Conservation (phyloP, 2,113 vertebrate species). For the Austrofundulus limnaeus region DNA sequence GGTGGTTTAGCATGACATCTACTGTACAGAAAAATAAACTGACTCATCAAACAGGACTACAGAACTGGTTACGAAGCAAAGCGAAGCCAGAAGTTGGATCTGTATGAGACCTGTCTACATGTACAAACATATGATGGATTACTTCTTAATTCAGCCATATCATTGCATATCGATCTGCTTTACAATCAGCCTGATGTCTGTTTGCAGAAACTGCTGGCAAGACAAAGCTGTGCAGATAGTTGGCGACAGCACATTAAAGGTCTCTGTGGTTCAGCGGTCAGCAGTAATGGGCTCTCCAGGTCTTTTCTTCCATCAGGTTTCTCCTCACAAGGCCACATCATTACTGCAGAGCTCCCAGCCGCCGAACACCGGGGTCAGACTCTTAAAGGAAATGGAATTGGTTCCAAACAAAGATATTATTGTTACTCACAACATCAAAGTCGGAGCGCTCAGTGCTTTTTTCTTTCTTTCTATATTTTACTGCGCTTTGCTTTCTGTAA, state of each 20-base stretch:
- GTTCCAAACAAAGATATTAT: conserved; percentile 59
- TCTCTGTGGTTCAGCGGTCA: conserved; percentile 60
- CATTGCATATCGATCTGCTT: conserved; percentile 58
- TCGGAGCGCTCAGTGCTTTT: background rate
- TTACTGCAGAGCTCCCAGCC: conserved; percentile 32
- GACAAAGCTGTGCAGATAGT: conserved; percentile 51
- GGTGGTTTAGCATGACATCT: background rate
- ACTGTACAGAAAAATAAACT: background rate
- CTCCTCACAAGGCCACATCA: conserved; percentile 42
- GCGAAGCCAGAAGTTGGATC: conserved; percentile 13
- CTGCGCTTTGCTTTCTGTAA: conserved; percentile 8
- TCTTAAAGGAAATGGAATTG: conserved; percentile 49
- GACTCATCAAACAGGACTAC: conserved; percentile 7
- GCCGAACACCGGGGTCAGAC: conserved; percentile 26
- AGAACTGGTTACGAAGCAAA: conserved; percentile 31
- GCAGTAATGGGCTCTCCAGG: conserved; percentile 59
- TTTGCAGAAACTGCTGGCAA: conserved; percentile 50
- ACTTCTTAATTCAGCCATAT: conserved; percentile 52
- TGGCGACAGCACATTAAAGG: conserved; percentile 59
- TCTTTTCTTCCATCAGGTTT: conserved; percentile 44
- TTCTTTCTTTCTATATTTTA: conserved; percentile 34
- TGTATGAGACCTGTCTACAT: conserved; percentile 21
- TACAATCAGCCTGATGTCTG: conserved; percentile 46
- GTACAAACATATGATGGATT: conserved; percentile 57
- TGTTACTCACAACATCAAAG: conserved; percentile 60